phyloP scores from a whole-genome alignment of 2,113 vertebrate species.

The Aix galericulata region DNA sequence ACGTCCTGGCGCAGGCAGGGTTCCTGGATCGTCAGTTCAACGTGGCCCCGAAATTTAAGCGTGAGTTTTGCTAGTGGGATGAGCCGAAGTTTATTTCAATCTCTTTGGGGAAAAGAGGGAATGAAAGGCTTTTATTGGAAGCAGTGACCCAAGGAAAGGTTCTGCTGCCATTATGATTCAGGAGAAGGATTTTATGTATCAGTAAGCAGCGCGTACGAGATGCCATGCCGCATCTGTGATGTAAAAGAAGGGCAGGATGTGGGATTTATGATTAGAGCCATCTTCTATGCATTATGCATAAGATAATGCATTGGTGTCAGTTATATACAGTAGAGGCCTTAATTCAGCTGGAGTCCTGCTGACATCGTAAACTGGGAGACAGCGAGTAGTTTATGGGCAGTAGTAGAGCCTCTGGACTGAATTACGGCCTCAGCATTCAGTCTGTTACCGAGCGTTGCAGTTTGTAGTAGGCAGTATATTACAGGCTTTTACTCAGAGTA shows the following conservation, averaged over 20 bases:
- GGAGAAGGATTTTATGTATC: conserved; percentile 43
- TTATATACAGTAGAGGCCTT: conserved; percentile 50
- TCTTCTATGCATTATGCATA: conserved; percentile 60
- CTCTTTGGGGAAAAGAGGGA: background rate
- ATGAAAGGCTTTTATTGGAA: background rate
- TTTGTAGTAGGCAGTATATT: conserved; percentile 36
- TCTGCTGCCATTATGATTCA: conserved; percentile 24
- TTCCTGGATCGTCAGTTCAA: background rate
- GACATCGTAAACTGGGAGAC: conserved; percentile 58
- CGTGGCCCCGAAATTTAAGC: background rate
- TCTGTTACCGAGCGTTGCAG: background rate
- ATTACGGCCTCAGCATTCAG: conserved; percentile 15
- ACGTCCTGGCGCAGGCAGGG: rapidly evolving
- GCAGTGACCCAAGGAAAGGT: background rate
- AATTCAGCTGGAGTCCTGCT: conserved; percentile 61
- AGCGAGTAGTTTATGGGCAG: conserved; percentile 50
- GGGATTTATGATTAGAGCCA: conserved; percentile 36
- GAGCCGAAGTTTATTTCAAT: conserved; percentile 20
- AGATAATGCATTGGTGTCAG: conserved; percentile 48
- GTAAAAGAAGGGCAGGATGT: conserved; percentile 30
- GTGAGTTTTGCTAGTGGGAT: background rate
- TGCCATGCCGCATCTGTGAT: background rate
- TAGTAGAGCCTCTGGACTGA: conserved; percentile 49
- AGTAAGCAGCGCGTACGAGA: conserved; percentile 4
- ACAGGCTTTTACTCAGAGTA: background rate